Evolutionary conservation across 1,140 invertebrate species (phyloP), one percentile per base, ranked within the genome.

Genomic region (Ephestia elutella): DNA sequence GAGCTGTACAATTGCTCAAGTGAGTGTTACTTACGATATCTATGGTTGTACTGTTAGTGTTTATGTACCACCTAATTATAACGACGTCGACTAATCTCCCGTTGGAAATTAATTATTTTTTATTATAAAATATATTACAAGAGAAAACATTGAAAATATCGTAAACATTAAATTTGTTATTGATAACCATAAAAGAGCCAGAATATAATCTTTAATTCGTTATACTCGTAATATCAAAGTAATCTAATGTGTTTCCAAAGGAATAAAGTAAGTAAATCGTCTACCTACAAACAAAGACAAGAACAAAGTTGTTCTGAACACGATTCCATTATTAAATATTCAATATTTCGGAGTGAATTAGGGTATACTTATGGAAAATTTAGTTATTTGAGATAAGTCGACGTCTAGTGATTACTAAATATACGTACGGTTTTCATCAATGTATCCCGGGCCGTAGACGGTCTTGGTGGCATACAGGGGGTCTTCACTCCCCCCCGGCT

Each of bases 391-490:
- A 44, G 38, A 54, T 32, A 17, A 54, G 53, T 38, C 28, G 28
- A 54, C 30, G 11, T 49, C 48, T 25, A 60, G 65, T 75, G 73
- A 78, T 73, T 69, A 75, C 69, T 70, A 71, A 82, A 50, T 15
- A 75, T 88, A 88, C 86, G 77, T 87, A 88, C 86, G 83, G 75
- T 86, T 86, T 56, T 88, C 86, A 75, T 88, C 86, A 71, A 85
- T 88, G 75, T 88, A 88, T 83, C 84, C 84, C 18, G 82, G 73
- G 48, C 86, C 86, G 77, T 86, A 88, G 81, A 88, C 82, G 7
- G 81, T 87, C 80, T 87, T 88, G 75, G 86, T 87, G 19, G 84
- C 86, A 64, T 86, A 86, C 15, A 86, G 75, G 2, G 86, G 80
- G 57, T 84, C 78, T 63, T 83, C 82, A 49, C 81, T 80, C 56